Conservation (phyloP, 2,797 vertebrate genomes). For the Semaprochilodus insignis region DNA sequence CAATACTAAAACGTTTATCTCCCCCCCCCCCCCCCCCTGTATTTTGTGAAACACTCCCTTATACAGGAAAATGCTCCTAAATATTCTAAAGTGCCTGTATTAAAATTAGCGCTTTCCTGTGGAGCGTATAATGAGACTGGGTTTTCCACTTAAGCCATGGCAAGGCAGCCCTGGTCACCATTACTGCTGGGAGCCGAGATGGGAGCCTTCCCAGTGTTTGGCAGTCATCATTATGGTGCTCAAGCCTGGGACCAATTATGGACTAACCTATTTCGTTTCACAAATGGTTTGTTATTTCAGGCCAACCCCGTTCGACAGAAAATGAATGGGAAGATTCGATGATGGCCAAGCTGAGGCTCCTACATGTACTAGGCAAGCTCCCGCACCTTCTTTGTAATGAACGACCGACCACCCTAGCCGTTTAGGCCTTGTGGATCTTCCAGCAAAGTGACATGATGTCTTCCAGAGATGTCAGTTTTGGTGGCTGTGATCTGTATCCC, state of each 20-base stretch:
- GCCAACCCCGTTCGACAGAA: conserved; percentile 41
- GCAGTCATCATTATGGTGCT: conserved; percentile 39
- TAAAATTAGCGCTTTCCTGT: conserved; percentile 35
- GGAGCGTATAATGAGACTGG: conserved; percentile 21
- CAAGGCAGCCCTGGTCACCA: conserved; percentile 17
- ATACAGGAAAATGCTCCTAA: conserved; percentile 14
- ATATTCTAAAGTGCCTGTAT: conserved; percentile 23
- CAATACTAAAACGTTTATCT: too few species aligned
- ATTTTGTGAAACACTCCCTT: neutral
- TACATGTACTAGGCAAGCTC: conserved; percentile 16
- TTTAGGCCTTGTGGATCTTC: neutral
- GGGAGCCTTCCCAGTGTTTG: conserved; percentile 31
- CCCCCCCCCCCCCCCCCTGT: too few species aligned
- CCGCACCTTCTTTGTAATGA: conserved; percentile 27
- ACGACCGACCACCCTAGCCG: neutral
- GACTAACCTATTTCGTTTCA: conserved; percentile 41
- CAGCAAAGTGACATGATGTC: neutral
- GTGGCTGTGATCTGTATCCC: neutral
- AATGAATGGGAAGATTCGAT: conserved; percentile 41
- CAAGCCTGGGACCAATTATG: conserved; percentile 62
- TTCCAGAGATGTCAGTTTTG: neutral
- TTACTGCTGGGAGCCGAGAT: conserved; percentile 32
- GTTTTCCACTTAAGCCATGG: conserved; percentile 15
- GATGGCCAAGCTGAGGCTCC: conserved; percentile 32
- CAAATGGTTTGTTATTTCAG: conserved; percentile 62